Evolutionary conservation across 2,797 vertebrate species (phyloP).

Genomic region (Enteromius anoplus): DNA sequence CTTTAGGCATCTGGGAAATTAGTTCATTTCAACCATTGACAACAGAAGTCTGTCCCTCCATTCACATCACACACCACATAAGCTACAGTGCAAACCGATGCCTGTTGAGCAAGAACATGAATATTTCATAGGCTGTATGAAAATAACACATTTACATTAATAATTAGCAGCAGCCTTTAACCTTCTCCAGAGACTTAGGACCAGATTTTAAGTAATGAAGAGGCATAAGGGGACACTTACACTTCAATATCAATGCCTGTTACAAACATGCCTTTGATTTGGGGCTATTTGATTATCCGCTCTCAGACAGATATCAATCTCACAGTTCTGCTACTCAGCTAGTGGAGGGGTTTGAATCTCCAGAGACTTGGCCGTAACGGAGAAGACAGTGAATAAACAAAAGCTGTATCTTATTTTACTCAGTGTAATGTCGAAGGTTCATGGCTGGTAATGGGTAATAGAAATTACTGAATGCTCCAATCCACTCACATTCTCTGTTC

Average conservation of each 20-base stretch:
- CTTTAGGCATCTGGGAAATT: constrained; percentile 1
- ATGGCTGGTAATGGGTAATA: constrained; percentile 5
- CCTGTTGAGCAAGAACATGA: constrained; percentile 64
- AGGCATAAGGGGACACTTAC: constrained; percentile 22
- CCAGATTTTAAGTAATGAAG: constrained; percentile 48
- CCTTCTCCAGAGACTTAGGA: constrained; percentile 52
- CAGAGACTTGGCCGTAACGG: constrained; percentile 8
- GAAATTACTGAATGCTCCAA: background rate
- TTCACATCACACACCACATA: constrained; percentile 8
- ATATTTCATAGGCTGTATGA: constrained; percentile 68
- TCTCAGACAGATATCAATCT: constrained; percentile 40
- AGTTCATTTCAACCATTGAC: constrained; percentile 2
- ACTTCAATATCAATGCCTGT: constrained; percentile 2
- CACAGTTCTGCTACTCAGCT: constrained; percentile 7
- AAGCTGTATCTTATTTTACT: background rate
- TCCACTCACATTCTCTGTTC: background rate
- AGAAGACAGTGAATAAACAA: constrained; percentile 34
- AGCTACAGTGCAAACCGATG: constrained; percentile 63
- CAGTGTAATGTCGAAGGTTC: background rate
- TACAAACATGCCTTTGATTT: constrained; percentile 11
- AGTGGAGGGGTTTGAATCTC: constrained; percentile 14
- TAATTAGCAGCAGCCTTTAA: constrained; percentile 61
- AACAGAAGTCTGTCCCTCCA: constrained; percentile 10
- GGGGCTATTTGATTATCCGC: constrained; percentile 31
- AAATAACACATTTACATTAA: constrained; percentile 77